A percentile compares a stretch with the other conserved stretches of the same genome.
Evolutionary conservation across 2,113 vertebrate genomes (phyloP).

Genomic region (Thamnophis sirtalis): DNA sequence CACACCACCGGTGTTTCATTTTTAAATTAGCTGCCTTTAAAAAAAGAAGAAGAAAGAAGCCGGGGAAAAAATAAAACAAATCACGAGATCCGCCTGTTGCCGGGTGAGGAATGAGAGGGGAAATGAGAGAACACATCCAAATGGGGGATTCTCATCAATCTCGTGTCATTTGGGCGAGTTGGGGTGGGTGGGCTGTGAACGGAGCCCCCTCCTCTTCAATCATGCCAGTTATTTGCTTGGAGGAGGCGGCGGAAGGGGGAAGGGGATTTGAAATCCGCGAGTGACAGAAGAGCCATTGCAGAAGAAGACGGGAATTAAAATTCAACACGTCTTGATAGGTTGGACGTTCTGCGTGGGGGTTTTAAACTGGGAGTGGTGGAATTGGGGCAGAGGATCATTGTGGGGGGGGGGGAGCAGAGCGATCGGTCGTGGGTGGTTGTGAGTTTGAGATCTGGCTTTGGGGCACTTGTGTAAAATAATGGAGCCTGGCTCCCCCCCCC

Average conservation of each 20-base stretch:
- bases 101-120: neutral
- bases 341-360: neutral
- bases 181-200: neutral
- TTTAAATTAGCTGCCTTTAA: neutral
- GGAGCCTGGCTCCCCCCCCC: too few relatives aligned
- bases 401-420: too few relatives aligned
- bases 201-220: neutral
- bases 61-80: neutral
- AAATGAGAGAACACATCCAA: neutral
- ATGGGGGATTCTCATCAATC: neutral
- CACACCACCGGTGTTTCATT: neutral
- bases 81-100: neutral
- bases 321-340: neutral
- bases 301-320: neutral
- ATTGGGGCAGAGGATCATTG: neutral
- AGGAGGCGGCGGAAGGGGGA: neutral
- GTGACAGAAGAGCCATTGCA: neutral
- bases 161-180: neutral
- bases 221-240: neutral
- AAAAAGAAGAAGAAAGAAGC: neutral
- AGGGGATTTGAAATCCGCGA: neutral
- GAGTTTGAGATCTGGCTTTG: too few relatives aligned
- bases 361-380: neutral
- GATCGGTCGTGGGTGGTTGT: too few relatives aligned
- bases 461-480: too few relatives aligned